These are phyloP conservation scores for Ferrisia virgata DNA, from an alignment of 2,888 invertebrate genomes.

Conservation along the genomic window DNA sequence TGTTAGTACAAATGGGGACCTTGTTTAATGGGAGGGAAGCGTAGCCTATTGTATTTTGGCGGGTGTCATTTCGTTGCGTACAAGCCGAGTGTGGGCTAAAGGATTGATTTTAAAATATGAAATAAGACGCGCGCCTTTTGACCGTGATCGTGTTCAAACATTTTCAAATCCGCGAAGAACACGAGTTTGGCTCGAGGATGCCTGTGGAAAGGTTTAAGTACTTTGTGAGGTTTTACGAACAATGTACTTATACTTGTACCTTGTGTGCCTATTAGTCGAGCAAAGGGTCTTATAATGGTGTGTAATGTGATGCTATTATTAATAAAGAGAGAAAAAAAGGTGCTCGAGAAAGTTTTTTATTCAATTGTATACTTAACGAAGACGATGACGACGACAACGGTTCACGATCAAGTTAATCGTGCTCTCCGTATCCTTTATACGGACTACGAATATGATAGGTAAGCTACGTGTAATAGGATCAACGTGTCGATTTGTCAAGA, in stretches of 20 bases:
- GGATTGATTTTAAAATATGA: background rate
- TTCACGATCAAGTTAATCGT: background rate
- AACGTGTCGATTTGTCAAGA: too few species aligned
- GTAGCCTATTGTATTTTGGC: background rate
- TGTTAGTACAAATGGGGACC: constrained; percentile 13
- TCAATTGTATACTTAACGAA: background rate
- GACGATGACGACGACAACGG: background rate
- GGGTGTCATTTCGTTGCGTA: background rate
- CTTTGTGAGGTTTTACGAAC: background rate
- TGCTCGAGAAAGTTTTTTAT: background rate
- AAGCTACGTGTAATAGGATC: too few species aligned
- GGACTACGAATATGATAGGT: too few species aligned
- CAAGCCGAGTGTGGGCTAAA: background rate
- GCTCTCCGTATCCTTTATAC: background rate
- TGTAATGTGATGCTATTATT: too few species aligned
- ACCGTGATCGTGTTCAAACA: background rate
- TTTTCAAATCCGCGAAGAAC: background rate
- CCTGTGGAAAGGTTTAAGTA: background rate
- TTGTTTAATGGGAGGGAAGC: constrained; percentile 36
- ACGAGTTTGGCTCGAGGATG: background rate
- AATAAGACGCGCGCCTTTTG: background rate
- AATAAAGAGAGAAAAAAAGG: background rate
- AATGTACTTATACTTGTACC: too few species aligned
- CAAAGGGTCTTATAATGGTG: background rate
- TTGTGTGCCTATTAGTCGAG: background rate